Evolutionary conservation across 2,888 invertebrate species (phyloP), one percentile per base, ranked within the genome.

Genomic region (Perizoma flavofasciatum): DNA sequence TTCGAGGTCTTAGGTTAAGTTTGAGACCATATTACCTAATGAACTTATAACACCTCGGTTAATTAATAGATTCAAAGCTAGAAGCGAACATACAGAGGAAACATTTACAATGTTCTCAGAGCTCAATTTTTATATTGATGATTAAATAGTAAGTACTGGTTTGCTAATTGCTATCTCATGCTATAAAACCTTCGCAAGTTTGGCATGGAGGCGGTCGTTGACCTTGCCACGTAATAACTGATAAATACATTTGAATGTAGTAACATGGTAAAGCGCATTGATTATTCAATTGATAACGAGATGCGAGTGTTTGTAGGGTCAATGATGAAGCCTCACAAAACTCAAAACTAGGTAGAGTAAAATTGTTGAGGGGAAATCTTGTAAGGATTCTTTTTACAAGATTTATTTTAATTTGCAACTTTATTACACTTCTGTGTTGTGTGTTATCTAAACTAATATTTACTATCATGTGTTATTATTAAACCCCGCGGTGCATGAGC

Each of bases 241-340:
- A 78, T 74, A 74, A 71, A 75, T 73, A 70, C 69, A 70, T 70
- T 66, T 63, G 67, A 71, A 69, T 67, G 52, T 37, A n/a, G n/a
- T 59, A 59, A 49, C 47, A 57, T 55, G 54, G 50, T 60, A 52
- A 33, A 34, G 35, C 43, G 33, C 54, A 50, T 58, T 58, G 57
- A 51, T 55, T 54, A 48, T 22, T 34, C 39, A 49, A 48, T 55
- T 54, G 54, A 44, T 49, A 33, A 32, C 45, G 35, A 11, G 40
- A 32, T n/a, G 39, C 60, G 61, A 60, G 60, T 61, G 65, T 48
- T 50, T 32, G 55, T 67, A 65, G 57, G 62, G 67, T 60, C 62
- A 63, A 69, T 54, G 61, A 49, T 56, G 65, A 63, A 67, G 50
- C 61, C 63, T 55, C 63, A 63, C 49, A 52, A 59, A 46, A 46